These are phyloP conservation scores for Drosophila rellima DNA, from an alignment of 2,888 invertebrate species.

Conservation along the genomic window DNA sequence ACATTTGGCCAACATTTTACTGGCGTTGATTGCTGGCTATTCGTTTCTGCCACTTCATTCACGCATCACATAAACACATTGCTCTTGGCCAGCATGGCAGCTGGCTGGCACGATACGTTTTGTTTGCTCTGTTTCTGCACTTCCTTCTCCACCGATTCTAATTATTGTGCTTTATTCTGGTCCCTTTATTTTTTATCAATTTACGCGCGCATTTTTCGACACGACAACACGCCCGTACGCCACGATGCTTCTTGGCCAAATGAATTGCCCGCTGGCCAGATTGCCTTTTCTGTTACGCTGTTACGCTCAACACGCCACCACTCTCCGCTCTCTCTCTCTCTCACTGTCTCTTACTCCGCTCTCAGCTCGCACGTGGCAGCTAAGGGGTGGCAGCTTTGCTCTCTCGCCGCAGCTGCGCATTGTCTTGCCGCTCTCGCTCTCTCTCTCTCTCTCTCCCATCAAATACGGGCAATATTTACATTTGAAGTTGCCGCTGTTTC, in stretches of 20 bases:
- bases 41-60: slow-evolving; percentile 42
- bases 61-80: slow-evolving; percentile 55
- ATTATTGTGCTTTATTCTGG: background rate
- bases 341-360: slow-evolving; percentile 11
- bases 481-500: slow-evolving; percentile 56
- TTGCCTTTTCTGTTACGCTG: slow-evolving; percentile 48
- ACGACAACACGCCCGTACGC: slow-evolving; percentile 83
- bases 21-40: slow-evolving; percentile 26
- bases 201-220: slow-evolving; percentile 78
- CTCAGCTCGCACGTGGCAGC: slow-evolving; percentile 49
- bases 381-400: slow-evolving; percentile 23
- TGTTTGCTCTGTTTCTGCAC: slow-evolving; percentile 35
- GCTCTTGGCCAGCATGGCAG: slow-evolving; percentile 40
- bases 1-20: slow-evolving; percentile 61
- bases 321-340: slow-evolving; percentile 23
- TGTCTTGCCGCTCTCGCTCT: slow-evolving; percentile 5
- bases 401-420: slow-evolving; percentile 41
- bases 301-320: slow-evolving; percentile 19
- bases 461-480: slow-evolving; percentile 71
- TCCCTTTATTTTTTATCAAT: slow-evolving; percentile 48
- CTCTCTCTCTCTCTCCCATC: slow-evolving; percentile 10
- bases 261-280: slow-evolving; percentile 81
- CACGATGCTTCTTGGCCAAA: slow-evolving; percentile 84
- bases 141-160: background rate
- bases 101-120: slow-evolving; percentile 35